phyloP scores from a whole-genome alignment of 2,113 vertebrate genomes.

The Gnathonemus echidnorhynchus region DNA sequence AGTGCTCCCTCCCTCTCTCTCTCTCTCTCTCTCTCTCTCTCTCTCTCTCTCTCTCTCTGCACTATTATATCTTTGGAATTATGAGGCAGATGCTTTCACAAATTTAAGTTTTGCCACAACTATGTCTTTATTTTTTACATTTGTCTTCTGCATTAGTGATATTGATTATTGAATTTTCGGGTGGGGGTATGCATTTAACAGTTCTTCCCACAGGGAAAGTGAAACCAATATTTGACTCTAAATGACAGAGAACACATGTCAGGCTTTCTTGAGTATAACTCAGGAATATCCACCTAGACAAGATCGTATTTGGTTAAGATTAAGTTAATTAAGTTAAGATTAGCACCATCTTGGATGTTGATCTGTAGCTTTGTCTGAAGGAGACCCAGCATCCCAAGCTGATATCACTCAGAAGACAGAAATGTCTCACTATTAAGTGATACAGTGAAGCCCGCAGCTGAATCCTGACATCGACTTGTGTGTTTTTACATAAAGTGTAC shows the following conservation, averaged over 20 bases:
- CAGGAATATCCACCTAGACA: not conserved
- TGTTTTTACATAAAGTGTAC: not conserved
- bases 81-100: not conserved
- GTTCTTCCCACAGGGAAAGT: not conserved
- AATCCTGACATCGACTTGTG: not conserved
- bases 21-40: too few species aligned
- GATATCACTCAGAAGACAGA: not conserved
- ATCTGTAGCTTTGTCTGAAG: not conserved
- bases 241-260: not conserved
- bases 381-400: not conserved
- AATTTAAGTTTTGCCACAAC: not conserved
- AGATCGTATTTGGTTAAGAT: not conserved
- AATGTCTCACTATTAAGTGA: not conserved
- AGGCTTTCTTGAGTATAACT: not conserved
- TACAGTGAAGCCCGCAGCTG: not conserved
- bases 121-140: not conserved
- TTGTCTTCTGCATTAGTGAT: not conserved
- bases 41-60: too few species aligned
- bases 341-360: not conserved
- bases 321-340: not conserved
- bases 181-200: not conserved
- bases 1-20: too few species aligned
- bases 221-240: not conserved
- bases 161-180: not conserved
- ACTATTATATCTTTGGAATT: not conserved